Evolutionary conservation across 2,888 invertebrate species (phyloP).

Genomic region (Notocelia uddmanniana): DNA sequence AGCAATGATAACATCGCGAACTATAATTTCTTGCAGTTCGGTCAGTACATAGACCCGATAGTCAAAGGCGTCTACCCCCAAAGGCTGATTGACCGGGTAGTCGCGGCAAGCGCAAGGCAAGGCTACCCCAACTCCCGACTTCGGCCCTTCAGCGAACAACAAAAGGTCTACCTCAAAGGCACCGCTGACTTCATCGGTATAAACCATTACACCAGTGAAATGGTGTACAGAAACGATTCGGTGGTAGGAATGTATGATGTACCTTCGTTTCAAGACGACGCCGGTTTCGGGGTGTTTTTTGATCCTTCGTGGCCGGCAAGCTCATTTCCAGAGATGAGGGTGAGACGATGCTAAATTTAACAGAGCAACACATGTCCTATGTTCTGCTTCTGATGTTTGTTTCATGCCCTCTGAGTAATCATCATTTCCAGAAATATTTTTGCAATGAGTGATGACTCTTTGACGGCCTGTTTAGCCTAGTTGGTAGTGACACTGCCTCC

Average conservation of each 20-base stretch:
- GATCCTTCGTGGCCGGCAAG: slow-evolving; percentile 53
- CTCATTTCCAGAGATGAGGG: slow-evolving; percentile 49
- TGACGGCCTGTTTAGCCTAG: too few species aligned
- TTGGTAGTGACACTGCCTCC: too few species aligned
- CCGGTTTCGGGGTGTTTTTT: slow-evolving; percentile 49
- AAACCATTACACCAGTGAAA: slow-evolving; percentile 52
- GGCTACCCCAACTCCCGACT: slow-evolving; percentile 51
- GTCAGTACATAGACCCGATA: slow-evolving; percentile 53
- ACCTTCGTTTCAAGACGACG: slow-evolving; percentile 51
- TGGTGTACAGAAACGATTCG: slow-evolving; percentile 53
- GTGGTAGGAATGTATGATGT: slow-evolving; percentile 46
- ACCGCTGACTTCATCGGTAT: slow-evolving; percentile 53
- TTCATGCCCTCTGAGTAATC: too few species aligned
- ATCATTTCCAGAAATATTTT: too few species aligned
- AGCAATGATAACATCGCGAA: too few species aligned
- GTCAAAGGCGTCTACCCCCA: slow-evolving; percentile 53
- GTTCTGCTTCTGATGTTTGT: too few species aligned
- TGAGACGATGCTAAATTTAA: too few species aligned
- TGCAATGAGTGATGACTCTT: too few species aligned
- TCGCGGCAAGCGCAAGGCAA: slow-evolving; percentile 50
- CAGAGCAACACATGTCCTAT: too few species aligned
- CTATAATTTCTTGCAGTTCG: slow-evolving; percentile 48
- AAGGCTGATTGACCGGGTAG: slow-evolving; percentile 50
- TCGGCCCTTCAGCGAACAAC: slow-evolving; percentile 50
- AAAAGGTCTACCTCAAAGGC: slow-evolving; percentile 51